Percentiles rank a stretch among this genome's conserved stretches.
These are phyloP conservation scores for Orthonevra nobilis DNA, from an alignment of 2,888 invertebrate species.

Conservation along the genomic window DNA sequence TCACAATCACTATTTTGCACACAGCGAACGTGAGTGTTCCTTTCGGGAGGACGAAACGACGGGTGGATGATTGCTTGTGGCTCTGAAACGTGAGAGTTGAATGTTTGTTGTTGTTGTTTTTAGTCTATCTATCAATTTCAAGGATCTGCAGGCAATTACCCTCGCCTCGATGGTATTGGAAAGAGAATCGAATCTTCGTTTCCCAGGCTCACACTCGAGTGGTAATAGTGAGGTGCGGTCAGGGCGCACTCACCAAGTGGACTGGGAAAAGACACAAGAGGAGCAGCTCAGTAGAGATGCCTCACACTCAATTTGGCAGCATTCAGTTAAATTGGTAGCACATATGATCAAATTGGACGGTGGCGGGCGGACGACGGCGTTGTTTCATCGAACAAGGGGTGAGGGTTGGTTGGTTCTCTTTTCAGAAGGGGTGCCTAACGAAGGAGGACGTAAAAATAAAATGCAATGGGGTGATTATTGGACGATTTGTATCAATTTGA, in stretches of 20 bases:
- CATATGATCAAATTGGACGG: conserved; percentile 48
- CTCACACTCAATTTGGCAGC: conserved; percentile 61
- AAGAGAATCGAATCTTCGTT: conserved; percentile 20
- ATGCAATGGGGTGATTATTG: conserved; percentile 79
- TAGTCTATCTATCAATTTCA: conserved; percentile 48
- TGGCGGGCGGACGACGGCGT: neutral
- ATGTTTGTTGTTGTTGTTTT: conserved; percentile 25
- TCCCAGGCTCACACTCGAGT: conserved; percentile 17
- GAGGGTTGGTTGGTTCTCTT: neutral
- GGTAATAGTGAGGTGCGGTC: conserved; percentile 40
- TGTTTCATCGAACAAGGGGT: neutral
- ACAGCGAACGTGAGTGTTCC: conserved; percentile 23
- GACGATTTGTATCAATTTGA: conserved; percentile 79
- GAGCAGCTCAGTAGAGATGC: conserved; percentile 7
- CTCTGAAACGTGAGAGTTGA: neutral
- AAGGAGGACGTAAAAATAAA: conserved; percentile 74
- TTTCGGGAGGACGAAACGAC: no score
- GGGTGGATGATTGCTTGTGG: conserved; percentile 11
- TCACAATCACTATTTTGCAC: conserved; percentile 24
- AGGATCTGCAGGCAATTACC: conserved; percentile 55
- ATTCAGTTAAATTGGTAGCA: conserved; percentile 56
- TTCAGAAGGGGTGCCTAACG: conserved; percentile 20
- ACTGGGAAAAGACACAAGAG: conserved; percentile 16
- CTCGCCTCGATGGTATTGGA: conserved; percentile 4
- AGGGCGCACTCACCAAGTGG: conserved; percentile 17